Percentiles rank a stretch among this genome's conserved stretches.
phyloP scores from a whole-genome alignment of 2,113 vertebrate species.

The Nanorana parkeri region DNA sequence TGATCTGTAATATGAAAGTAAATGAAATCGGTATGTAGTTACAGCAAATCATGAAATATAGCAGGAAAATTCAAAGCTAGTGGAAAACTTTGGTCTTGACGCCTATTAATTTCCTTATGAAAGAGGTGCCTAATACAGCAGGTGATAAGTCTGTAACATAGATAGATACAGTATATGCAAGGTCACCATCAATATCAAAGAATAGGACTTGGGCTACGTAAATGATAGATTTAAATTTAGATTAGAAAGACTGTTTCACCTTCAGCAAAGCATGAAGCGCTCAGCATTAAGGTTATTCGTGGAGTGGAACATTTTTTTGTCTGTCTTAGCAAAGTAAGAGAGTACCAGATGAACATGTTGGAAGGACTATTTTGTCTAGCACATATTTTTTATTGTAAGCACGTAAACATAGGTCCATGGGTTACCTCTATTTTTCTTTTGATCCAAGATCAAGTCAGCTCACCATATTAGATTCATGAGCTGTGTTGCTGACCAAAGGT shows the following conservation, averaged over 20 bases:
- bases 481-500: no score
- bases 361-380: no score
- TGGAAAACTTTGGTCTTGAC: conserved; percentile 11
- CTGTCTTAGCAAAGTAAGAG: no score
- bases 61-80: background rate
- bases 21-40: background rate
- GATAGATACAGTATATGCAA: background rate
- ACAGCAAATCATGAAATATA: conserved; percentile 9
- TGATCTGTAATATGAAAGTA: background rate
- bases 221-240: background rate
- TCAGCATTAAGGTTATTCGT: background rate
- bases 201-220: background rate
- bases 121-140: background rate
- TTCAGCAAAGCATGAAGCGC: background rate
- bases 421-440: no score
- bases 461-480: no score
- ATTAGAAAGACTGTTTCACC: conserved; percentile 3
- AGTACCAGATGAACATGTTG: no score
- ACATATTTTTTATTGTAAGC: no score
- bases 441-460: no score
- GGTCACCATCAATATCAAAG: background rate
- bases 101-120: background rate
- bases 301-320: background rate
- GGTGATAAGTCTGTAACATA: background rate
- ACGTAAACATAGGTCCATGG: no score